Evolutionary conservation across 2,113 vertebrate genomes (phyloP).

Genomic region (Catharus fuscescens): DNA sequence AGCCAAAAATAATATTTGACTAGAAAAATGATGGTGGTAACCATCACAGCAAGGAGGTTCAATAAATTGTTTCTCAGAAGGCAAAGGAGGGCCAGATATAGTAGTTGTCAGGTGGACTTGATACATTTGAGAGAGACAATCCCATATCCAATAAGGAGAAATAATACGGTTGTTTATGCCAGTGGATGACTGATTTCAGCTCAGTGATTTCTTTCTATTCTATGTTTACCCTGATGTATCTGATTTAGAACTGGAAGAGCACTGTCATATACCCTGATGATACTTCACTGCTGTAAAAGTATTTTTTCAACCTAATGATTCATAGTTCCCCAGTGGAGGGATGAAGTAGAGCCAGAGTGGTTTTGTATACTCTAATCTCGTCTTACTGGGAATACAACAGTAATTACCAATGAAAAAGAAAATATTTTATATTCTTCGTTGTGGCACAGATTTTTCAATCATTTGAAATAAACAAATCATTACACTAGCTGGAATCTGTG

Average conservation of each 20-base stretch:
- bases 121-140: not conserved
- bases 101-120: not conserved
- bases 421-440: not conserved
- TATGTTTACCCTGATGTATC: not conserved
- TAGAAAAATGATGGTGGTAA: not conserved
- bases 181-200: not conserved
- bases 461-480: not conserved
- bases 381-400: not conserved
- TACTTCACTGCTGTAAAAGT: conserved; percentile 1
- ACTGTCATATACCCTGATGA: not conserved
- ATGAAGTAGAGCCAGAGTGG: not conserved
- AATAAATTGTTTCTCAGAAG: not conserved
- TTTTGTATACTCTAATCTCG: not conserved
- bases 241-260: not conserved
- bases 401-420: not conserved
- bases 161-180: not conserved
- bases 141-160: not conserved
- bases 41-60: not conserved
- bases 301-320: not conserved
- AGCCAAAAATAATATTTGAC: not conserved
- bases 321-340: not conserved
- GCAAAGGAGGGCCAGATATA: not conserved
- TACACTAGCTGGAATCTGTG: not conserved
- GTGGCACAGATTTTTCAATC: not conserved
- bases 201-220: not conserved